phyloP scores from a whole-genome alignment of 2,113 vertebrate species.

The Cyrtonyx montezumae region DNA sequence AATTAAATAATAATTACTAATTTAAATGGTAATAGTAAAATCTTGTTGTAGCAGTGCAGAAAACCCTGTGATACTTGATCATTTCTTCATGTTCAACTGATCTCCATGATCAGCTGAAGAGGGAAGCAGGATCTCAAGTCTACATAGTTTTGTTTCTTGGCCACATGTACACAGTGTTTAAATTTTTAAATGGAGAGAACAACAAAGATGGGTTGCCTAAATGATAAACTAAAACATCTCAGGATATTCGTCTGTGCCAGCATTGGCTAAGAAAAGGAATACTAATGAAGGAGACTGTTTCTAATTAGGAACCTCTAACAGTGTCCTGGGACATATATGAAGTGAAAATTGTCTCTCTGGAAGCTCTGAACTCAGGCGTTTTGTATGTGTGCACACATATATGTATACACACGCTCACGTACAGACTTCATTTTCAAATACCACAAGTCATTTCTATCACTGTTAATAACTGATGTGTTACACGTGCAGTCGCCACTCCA shows the following conservation, averaged over 20 bases:
- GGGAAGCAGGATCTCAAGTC: background rate
- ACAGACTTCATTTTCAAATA: slow-evolving; percentile 31
- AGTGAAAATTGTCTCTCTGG: slow-evolving; percentile 39
- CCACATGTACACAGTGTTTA: background rate
- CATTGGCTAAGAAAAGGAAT: background rate
- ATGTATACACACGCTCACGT: background rate
- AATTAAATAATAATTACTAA: background rate
- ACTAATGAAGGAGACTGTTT: slow-evolving; percentile 43
- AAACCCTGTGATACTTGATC: background rate
- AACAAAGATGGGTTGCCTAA: slow-evolving; percentile 20
- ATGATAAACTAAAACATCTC: background rate
- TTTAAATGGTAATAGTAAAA: background rate
- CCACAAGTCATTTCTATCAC: slow-evolving; percentile 42
- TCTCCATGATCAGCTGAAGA: background rate
- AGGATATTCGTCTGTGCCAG: background rate
- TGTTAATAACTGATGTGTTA: slow-evolving; percentile 51
- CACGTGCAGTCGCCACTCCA: background rate
- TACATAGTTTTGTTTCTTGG: background rate
- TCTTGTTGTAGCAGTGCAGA: background rate
- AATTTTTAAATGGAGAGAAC: background rate
- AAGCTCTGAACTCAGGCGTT: slow-evolving; percentile 42
- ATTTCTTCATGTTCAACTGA: background rate
- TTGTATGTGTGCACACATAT: background rate
- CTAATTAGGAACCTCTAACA: slow-evolving; percentile 48
- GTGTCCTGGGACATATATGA: slow-evolving; percentile 23